Conservation (phyloP, 2,113 vertebrate species). For the Hiodon tergisus region DNA sequence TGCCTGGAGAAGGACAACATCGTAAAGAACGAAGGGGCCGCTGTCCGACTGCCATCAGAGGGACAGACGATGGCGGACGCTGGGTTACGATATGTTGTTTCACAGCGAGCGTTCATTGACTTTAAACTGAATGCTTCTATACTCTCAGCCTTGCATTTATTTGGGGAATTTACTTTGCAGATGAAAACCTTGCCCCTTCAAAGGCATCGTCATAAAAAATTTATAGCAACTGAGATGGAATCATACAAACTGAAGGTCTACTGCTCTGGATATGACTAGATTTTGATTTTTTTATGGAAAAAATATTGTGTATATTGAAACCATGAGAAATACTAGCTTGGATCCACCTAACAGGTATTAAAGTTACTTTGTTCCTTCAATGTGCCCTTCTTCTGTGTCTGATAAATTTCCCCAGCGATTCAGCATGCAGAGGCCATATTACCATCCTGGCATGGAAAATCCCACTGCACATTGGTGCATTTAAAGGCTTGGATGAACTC, state of each 20-base stretch:
- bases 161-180: background rate
- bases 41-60: background rate
- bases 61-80: background rate
- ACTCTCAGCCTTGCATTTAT: too few relatives aligned
- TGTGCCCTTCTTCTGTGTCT: background rate
- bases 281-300: too few relatives aligned
- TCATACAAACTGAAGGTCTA: too few relatives aligned
- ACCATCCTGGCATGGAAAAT: background rate
- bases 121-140: too few relatives aligned
- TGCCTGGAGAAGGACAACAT: background rate
- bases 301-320: too few relatives aligned
- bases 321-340: too few relatives aligned
- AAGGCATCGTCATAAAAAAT: too few relatives aligned
- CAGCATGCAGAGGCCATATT: background rate
- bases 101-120: background rate
- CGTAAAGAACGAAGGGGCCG: background rate
- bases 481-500: background rate
- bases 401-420: background rate
- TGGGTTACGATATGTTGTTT: background rate
- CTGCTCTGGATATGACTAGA: too few relatives aligned
- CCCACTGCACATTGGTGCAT: background rate
- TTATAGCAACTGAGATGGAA: too few relatives aligned
- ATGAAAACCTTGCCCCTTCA: background rate
- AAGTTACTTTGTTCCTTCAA: background rate
- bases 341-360: too few relatives aligned